Conservation (phyloP, 2,797 vertebrate species). For the Amphiprion clarkii region DNA sequence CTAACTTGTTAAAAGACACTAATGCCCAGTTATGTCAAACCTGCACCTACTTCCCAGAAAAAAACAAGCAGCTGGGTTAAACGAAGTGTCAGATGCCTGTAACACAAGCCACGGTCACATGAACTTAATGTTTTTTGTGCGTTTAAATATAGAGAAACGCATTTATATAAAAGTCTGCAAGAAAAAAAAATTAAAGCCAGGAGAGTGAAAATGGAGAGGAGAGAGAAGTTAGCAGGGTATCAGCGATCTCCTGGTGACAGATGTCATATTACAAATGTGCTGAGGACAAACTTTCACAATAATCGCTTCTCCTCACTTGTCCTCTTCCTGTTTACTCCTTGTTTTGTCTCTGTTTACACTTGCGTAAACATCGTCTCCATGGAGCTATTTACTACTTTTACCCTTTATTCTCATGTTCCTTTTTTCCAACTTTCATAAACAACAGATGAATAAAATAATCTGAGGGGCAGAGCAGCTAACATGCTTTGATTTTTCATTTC, state of each 20-base stretch:
- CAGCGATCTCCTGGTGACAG: conserved; percentile 43
- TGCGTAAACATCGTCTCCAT: conserved; percentile 47
- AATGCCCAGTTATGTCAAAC: conserved; percentile 41
- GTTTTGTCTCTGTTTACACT: conserved; percentile 41
- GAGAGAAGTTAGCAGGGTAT: conserved; percentile 66
- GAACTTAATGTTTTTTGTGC: conserved; percentile 61
- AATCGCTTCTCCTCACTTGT: conserved; percentile 42
- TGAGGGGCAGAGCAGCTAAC: not conserved
- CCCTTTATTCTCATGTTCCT: conserved; percentile 22
- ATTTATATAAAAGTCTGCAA: conserved; percentile 58
- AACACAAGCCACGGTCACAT: conserved; percentile 66
- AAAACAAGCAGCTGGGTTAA: conserved; percentile 50
- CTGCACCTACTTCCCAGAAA: conserved; percentile 43
- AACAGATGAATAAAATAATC: conserved; percentile 9
- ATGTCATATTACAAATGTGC: conserved; percentile 57
- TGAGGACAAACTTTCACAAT: conserved; percentile 44
- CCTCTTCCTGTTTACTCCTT: conserved; percentile 36
- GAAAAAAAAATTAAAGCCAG: conserved; percentile 47
- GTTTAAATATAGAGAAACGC: conserved; percentile 79
- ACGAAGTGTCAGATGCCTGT: conserved; percentile 60
- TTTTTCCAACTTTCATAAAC: conserved; percentile 1
- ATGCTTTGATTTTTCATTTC: not conserved
- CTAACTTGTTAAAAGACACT: conserved; percentile 53
- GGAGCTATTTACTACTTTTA: conserved; percentile 31
- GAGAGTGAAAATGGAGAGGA: conserved; percentile 67